Conservation (phyloP, 2,113 vertebrate species). For the Rhabdomys dilectus region DNA sequence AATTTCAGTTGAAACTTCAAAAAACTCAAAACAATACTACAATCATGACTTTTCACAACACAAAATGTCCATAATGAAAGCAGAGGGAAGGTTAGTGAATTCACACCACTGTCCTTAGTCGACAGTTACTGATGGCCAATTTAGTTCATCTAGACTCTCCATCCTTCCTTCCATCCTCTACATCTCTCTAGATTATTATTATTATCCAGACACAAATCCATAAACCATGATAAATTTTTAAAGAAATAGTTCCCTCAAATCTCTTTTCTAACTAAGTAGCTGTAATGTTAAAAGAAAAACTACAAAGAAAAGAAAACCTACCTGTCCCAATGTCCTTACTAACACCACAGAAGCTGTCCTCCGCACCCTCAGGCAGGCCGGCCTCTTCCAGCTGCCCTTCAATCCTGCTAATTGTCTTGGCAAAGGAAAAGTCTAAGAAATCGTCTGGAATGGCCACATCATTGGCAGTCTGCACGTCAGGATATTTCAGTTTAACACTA, state of each 20-base stretch:
- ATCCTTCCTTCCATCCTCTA: background rate
- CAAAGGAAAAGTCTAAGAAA: constrained; percentile 89
- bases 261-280: constrained; percentile 9
- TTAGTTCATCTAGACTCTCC: constrained; percentile 12
- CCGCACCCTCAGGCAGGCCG: constrained; percentile 76
- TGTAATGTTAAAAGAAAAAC: constrained; percentile 1
- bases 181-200: constrained; percentile 19
- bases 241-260: constrained; percentile 14
- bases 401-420: constrained; percentile 89
- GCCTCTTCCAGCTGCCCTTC: constrained; percentile 90
- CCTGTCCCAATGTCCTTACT: constrained; percentile 91
- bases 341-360: constrained; percentile 84
- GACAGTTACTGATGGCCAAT: background rate
- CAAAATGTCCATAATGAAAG: constrained; percentile 42
- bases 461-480: constrained; percentile 73
- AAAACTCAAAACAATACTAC: constrained; percentile 6
- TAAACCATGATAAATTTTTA: constrained; percentile 22
- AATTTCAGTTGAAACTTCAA: constrained; percentile 37
- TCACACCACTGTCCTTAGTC: background rate
- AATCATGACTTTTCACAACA: background rate
- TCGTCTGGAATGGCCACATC: constrained; percentile 87
- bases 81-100: background rate
- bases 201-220: constrained; percentile 23
- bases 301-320: constrained; percentile 78
- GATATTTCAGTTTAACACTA: constrained; percentile 85